These are phyloP conservation scores for Phrynosoma blainvillii DNA, from an alignment of 2,113 vertebrate genomes.

Conservation along the genomic window DNA sequence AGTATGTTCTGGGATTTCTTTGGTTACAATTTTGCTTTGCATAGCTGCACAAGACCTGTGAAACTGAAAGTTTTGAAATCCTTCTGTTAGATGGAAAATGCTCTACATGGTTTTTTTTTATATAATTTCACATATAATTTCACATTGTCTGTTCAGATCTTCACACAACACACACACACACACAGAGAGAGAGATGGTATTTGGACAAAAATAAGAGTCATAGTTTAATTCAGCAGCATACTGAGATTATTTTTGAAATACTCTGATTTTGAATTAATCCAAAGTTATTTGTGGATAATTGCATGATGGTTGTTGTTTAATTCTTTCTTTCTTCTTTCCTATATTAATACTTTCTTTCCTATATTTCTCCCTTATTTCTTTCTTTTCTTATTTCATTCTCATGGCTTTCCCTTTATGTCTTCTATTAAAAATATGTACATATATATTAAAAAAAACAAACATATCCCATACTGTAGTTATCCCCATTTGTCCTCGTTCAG, in stretches of 20 bases:
- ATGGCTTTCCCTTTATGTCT: constrained; percentile 75
- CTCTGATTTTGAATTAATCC: not conserved
- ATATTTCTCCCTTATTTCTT: constrained; percentile 52
- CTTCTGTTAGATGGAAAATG: not conserved
- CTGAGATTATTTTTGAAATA: not conserved
- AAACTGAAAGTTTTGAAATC: not conserved
- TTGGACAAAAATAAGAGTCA: not conserved
- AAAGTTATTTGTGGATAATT: not conserved
- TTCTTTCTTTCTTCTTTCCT: constrained; percentile 48
- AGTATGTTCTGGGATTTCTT: not conserved
- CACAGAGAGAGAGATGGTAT: not conserved
- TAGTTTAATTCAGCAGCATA: not conserved
- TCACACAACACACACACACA: not conserved
- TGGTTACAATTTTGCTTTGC: not conserved
- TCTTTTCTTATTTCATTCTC: constrained; percentile 70
- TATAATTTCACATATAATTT: not conserved
- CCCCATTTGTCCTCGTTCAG: constrained; percentile 99
- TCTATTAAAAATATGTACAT: constrained; percentile 61
- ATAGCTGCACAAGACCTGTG: not conserved
- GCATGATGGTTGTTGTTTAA: constrained; percentile 72
- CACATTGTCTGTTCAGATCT: not conserved
- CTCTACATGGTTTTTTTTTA: not conserved
- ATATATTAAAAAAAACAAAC: constrained; percentile 63
- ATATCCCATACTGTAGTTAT: constrained; percentile 85
- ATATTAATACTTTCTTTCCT: constrained; percentile 82